Base-by-base conservation (phyloP, 2,888 invertebrate genomes). In the Caenorhabditis angaria region DNA sequence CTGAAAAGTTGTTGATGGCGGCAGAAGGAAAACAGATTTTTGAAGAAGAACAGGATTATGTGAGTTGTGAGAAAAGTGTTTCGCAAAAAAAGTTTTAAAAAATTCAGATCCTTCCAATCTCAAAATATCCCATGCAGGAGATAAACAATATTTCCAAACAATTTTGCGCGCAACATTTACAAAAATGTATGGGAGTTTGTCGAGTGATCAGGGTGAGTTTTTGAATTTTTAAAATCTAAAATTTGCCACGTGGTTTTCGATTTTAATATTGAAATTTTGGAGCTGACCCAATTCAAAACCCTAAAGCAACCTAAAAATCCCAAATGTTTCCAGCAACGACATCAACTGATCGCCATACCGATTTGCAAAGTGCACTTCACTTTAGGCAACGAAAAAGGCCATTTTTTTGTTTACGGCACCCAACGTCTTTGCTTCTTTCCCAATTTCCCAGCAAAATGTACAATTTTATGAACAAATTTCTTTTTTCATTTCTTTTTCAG, bases 381-480 rank as follows among this genome's bases (percentile, higher is more conserved):
- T 14, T 51, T 86, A 51, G 85, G 85, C 50, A 64, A 64, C 22
- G 76, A 77, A 27, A 73, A 81, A n/a, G 85, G 87, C 1, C 57
- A 72, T 12, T 88, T 88, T 79, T 87, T 80, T 78, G 87, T 88
- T 28, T 87, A 84, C 65, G 87, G 87, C 6, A 77, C 76, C 8
- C 83, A 87, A 50, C 75, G 81, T 14, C 75, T 81, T 28, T 86
- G 85, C 67, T 87, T 80, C 70, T 85, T 86, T 20, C 86, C 87
- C 1, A 85, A 84, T 51, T 85, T 83, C 53, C 86, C 87, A 10
- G 63, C 85, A 22, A 85, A 87, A 67, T 88, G 87, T 68, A 54
- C 72, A 47, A 81, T 85, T 65, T 64, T 80, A 35, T 78, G 59
- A 54, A 50, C 24, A 50, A 8, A 24, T 24, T 24, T 24, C 10